phyloP scores from a whole-genome alignment of 2,797 vertebrate species.

The Gambusia yucatana region DNA sequence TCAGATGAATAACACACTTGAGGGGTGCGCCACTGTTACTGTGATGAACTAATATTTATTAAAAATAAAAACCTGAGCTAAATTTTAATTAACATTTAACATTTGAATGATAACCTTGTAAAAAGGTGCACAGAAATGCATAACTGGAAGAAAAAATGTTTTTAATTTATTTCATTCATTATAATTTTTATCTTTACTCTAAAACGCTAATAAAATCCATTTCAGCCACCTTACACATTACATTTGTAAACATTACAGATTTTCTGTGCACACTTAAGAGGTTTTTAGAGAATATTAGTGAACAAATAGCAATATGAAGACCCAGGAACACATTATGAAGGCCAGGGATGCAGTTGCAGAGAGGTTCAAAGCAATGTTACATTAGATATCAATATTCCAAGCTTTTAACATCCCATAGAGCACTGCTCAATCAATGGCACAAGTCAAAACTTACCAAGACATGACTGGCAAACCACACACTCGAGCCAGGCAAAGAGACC shows the following conservation, averaged over 20 bases:
- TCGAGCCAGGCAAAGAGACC: no score
- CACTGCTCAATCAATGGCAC: background rate
- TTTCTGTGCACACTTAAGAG: background rate
- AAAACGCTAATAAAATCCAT: background rate
- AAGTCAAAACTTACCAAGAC: background rate
- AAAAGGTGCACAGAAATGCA: background rate
- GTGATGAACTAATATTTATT: slow-evolving; percentile 12
- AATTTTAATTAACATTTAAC: background rate
- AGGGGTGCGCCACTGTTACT: background rate
- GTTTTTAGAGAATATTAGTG: background rate
- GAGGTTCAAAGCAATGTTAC: background rate
- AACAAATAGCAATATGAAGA: background rate
- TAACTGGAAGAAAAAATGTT: background rate
- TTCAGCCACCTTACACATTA: background rate
- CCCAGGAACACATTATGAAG: no score
- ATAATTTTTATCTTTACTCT: background rate
- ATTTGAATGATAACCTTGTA: background rate
- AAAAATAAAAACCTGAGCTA: background rate
- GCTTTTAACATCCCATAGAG: background rate
- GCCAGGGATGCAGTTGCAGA: background rate
- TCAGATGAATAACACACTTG: background rate
- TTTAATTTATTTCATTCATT: no score
- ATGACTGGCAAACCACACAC: background rate
- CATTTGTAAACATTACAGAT: background rate
- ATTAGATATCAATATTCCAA: background rate